Evolutionary conservation across 2,113 vertebrate genomes (phyloP).

Genomic region (Anoura caudifer): DNA sequence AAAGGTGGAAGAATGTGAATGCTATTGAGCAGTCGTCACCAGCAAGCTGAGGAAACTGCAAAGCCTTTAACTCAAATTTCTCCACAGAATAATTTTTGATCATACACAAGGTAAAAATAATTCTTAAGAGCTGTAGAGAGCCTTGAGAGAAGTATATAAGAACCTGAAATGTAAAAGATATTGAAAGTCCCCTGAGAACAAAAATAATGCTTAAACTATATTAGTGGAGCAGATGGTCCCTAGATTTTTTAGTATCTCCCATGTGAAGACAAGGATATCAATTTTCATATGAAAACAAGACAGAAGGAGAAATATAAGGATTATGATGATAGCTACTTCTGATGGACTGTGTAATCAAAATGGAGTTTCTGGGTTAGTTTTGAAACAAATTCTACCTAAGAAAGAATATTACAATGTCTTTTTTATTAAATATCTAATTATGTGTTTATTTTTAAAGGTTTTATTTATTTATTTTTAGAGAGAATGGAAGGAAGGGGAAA

Average conservation of each 20-base stretch:
- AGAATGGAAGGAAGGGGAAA: no score
- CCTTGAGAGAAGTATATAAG: slow-evolving; percentile 51
- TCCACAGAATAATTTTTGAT: slow-evolving; percentile 75
- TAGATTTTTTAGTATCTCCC: not conserved
- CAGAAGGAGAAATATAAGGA: not conserved
- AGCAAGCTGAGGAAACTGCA: slow-evolving; percentile 56
- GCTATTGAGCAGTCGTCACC: slow-evolving; percentile 32
- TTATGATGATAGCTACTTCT: not conserved
- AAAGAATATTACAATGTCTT: not conserved
- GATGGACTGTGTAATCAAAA: not conserved
- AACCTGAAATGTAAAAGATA: slow-evolving; percentile 44
- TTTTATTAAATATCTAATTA: not conserved
- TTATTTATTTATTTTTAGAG: no score
- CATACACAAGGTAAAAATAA: slow-evolving; percentile 63
- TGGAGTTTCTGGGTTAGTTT: not conserved
- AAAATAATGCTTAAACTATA: not conserved
- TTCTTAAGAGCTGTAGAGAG: slow-evolving; percentile 60
- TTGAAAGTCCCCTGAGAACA: not conserved
- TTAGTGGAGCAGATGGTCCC: not conserved
- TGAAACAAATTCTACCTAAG: not conserved
- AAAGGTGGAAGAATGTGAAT: slow-evolving; percentile 52
- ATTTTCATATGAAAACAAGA: not conserved
- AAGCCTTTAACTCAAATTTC: slow-evolving; percentile 67
- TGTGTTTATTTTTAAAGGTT: not conserved
- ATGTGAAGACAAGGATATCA: not conserved